Evolutionary conservation across 2,797 vertebrate species (phyloP).

Genomic region (Poecilia gillii): DNA sequence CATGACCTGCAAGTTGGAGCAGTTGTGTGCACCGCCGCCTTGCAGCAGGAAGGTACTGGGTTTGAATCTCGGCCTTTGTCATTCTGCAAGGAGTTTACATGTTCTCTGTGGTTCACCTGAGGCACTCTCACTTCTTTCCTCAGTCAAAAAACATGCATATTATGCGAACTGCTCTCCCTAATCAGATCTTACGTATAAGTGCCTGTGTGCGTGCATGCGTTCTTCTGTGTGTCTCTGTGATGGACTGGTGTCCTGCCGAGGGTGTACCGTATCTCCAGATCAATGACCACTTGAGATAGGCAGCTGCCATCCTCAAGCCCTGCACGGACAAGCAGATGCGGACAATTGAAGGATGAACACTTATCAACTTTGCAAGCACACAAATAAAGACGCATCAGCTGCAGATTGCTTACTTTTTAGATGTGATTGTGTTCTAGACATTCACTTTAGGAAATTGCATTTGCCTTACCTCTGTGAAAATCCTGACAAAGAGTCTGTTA

Average conservation of each 20-base stretch:
- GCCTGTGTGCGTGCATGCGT: not conserved
- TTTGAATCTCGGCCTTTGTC: not conserved
- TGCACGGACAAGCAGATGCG: not conserved
- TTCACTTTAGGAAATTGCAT: not conserved
- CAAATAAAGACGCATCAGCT: not conserved
- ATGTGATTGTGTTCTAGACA: not conserved
- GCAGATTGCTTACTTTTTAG: not conserved
- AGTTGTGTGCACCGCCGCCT: not conserved
- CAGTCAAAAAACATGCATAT: not conserved
- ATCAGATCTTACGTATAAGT: not conserved
- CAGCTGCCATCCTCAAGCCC: not conserved
- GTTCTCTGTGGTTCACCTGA: not conserved
- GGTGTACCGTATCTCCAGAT: not conserved
- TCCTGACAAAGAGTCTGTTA: not conserved
- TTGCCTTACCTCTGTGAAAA: not conserved
- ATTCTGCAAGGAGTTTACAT: not conserved
- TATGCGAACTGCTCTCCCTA: not conserved
- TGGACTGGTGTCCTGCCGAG: not conserved
- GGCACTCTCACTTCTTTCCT: not conserved
- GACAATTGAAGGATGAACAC: not conserved
- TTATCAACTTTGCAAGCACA: not conserved
- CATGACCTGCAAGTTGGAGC: not conserved
- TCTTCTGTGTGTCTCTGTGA: not conserved
- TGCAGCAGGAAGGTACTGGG: not conserved
- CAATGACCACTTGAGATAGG: not conserved